Evolutionary conservation across 64 coral and sea anemone genomes (phyloP).

Genomic region (Dendrophyllia cribrosa): DNA sequence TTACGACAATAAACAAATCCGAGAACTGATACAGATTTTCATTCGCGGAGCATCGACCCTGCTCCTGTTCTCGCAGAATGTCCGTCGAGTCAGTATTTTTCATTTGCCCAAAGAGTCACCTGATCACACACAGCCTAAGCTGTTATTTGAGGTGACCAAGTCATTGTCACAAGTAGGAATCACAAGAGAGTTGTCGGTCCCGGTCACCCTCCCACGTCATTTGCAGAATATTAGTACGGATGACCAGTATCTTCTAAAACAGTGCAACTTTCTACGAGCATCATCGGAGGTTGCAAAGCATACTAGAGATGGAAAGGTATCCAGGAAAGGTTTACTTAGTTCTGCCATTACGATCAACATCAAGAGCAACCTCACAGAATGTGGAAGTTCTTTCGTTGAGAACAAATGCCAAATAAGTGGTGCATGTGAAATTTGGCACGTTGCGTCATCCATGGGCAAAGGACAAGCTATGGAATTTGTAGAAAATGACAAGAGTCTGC

Average conservation of each 20-base stretch:
- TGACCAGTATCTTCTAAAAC: conserved; percentile 63
- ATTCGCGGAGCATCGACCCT: conserved; percentile 65
- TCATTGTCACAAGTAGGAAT: neutral
- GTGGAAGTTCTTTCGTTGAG: neutral
- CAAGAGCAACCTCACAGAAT: neutral
- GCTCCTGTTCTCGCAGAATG: conserved; percentile 86
- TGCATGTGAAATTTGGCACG: conserved; percentile 48
- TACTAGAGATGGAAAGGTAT: too few relatives aligned
- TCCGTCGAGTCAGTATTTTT: conserved; percentile 50
- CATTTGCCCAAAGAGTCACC: conserved; percentile 41
- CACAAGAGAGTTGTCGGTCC: neutral
- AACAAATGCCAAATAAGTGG: neutral
- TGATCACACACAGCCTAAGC: conserved; percentile 25
- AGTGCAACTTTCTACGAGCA: conserved; percentile 80
- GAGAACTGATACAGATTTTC: conserved; percentile 62
- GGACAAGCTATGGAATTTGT: conserved; percentile 37
- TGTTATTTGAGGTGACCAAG: conserved; percentile 73
- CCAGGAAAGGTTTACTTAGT: neutral
- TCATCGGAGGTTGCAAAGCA: conserved; percentile 27
- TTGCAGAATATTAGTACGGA: neutral
- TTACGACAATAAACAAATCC: conserved; percentile 67
- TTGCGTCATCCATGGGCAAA: conserved; percentile 70
- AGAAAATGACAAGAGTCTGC: conserved; percentile 41
- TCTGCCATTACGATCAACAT: neutral
- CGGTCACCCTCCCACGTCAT: conserved; percentile 52